Conservation (phyloP, 2,113 vertebrate species). For the Ochotona princeps region DNA sequence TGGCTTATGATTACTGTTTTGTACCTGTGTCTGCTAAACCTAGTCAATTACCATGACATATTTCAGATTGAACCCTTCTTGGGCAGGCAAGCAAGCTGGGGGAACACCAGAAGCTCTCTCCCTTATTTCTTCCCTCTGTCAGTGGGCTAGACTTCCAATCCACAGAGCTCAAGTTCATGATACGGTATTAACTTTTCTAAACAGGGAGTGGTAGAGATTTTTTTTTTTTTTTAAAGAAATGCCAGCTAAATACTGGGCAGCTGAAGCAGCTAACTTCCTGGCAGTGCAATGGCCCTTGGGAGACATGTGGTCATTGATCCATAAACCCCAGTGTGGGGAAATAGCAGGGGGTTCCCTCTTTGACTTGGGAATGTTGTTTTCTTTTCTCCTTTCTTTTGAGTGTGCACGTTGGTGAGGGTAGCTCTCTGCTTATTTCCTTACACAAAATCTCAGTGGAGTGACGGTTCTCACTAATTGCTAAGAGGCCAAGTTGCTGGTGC, state of each 20-base stretch:
- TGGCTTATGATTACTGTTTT: conserved; percentile 61
- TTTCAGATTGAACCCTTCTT: conserved; percentile 44
- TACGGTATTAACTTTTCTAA: conserved; percentile 13
- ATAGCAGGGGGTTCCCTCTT: conserved; percentile 30
- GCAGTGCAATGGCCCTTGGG: neutral
- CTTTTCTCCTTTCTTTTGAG: conserved; percentile 52
- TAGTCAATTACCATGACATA: conserved; percentile 54
- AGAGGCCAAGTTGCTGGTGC: conserved; percentile 80
- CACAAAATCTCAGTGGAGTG: conserved; percentile 80
- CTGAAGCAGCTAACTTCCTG: conserved; percentile 58
- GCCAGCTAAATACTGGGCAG: neutral
- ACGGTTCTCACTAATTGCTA: conserved; percentile 84
- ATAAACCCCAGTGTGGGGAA: conserved; percentile 45
- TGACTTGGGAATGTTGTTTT: neutral
- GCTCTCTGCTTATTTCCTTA: conserved; percentile 82
- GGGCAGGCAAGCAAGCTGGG: conserved; percentile 33
- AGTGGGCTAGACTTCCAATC: neutral
- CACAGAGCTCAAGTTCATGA: conserved; percentile 28
- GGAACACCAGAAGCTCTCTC: conserved; percentile 34
- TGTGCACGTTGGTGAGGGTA: conserved; percentile 37
- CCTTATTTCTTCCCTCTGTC: conserved; percentile 38
- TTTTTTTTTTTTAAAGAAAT: neutral
- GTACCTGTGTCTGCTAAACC: conserved; percentile 47
- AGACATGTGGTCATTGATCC: conserved; percentile 61
- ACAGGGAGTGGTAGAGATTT: neutral